phyloP scores from a whole-genome alignment of 2,888 invertebrate genomes.

The Archips crataeganus region DNA sequence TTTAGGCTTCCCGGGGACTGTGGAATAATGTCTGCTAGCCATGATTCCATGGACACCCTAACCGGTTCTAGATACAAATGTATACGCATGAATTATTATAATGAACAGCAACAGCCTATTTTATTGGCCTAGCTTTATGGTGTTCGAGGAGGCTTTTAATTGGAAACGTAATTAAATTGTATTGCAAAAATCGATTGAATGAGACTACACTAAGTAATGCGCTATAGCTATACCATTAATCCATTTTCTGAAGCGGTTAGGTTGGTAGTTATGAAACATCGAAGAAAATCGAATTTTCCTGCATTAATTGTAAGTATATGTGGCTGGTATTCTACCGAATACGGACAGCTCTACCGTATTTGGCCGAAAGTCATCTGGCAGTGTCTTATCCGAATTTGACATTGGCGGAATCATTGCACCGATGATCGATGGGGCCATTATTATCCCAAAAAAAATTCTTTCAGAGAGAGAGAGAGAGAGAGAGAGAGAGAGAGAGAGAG shows the following conservation, averaged over 20 bases:
- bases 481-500: too few species aligned
- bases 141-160: constrained; percentile 57
- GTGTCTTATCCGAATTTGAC: too few species aligned
- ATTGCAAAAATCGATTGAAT: constrained; percentile 30
- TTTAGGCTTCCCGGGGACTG: background rate
- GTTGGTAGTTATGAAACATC: background rate
- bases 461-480: too few species aligned
- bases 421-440: too few species aligned
- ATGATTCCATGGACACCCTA: constrained; percentile 56
- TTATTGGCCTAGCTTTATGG: constrained; percentile 70
- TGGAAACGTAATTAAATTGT: constrained; percentile 48
- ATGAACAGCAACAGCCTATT: constrained; percentile 73
- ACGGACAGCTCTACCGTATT: too few species aligned
- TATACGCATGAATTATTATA: constrained; percentile 68
- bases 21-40: too few species aligned
- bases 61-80: constrained; percentile 49
- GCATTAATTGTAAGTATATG: too few species aligned
- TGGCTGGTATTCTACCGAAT: too few species aligned
- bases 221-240: background rate
- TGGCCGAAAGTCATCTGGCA: too few species aligned
- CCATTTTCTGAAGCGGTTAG: background rate
- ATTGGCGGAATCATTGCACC: too few species aligned
- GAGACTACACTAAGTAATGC: background rate
- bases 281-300: too few species aligned
- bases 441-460: too few species aligned